These are phyloP conservation scores for Candoia aspera DNA, from an alignment of 2,113 vertebrate genomes.

Conservation along the genomic window DNA sequence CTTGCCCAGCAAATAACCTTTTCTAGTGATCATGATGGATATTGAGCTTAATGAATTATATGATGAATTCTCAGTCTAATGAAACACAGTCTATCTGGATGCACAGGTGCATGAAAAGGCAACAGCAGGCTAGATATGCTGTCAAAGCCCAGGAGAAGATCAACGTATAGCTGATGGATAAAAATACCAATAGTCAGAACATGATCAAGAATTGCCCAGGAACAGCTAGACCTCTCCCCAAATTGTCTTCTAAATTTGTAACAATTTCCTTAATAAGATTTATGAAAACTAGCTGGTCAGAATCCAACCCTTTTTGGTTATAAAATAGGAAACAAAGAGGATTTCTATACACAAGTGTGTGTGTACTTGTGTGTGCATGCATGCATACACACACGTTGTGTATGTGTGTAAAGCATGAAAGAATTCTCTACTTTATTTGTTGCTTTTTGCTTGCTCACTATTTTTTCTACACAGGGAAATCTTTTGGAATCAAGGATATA, in stretches of 20 bases:
- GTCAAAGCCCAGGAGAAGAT: neutral
- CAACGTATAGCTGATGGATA: neutral
- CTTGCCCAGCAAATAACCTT: neutral
- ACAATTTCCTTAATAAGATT: neutral
- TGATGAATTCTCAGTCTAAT: neutral
- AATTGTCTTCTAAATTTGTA: neutral
- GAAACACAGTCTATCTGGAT: neutral
- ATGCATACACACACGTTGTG: neutral
- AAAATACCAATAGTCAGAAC: neutral
- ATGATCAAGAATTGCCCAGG: neutral
- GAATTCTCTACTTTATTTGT: neutral
- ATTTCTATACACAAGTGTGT: neutral
- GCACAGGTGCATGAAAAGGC: neutral
- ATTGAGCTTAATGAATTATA: neutral
- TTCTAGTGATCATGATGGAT: neutral
- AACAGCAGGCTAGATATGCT: neutral
- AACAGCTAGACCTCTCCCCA: neutral
- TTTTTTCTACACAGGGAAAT: neutral
- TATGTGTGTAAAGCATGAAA: neutral
- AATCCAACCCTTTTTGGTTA: neutral
- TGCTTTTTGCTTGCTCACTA: neutral
- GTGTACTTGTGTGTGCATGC: neutral
- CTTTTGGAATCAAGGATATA: neutral
- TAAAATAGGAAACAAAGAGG: neutral
- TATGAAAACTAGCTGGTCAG: neutral